Evolutionary conservation across 2,888 invertebrate species (phyloP).

Genomic region (Congeria kusceri): DNA sequence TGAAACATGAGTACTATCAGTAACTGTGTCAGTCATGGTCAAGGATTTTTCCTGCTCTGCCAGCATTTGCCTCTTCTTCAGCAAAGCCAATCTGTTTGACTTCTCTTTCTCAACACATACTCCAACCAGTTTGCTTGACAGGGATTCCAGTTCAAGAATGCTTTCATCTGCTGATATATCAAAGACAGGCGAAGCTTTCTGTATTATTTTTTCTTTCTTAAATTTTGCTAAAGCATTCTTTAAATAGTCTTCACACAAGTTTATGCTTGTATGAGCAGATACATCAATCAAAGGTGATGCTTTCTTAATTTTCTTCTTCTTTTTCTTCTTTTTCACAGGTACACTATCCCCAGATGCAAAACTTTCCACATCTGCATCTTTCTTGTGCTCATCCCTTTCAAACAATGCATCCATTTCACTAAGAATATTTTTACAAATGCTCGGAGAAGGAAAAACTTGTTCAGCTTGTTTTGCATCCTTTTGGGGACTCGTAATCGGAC

Average conservation of each 20-base stretch:
- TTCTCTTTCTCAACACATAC: slow-evolving; percentile 19
- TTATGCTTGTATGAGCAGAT: slow-evolving; percentile 33
- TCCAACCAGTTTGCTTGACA: slow-evolving; percentile 42
- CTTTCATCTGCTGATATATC: slow-evolving; percentile 60
- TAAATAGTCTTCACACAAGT: slow-evolving; percentile 39
- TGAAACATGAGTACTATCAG: neutral
- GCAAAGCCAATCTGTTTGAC: slow-evolving; percentile 21
- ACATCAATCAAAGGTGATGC: slow-evolving; percentile 45
- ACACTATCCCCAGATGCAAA: slow-evolving; percentile 1
- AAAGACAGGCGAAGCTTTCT: slow-evolving; percentile 55
- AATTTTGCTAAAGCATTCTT: slow-evolving; percentile 40
- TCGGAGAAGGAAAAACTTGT: too few relatives aligned
- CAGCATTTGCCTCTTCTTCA: slow-evolving; percentile 18
- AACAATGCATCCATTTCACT: too few relatives aligned
- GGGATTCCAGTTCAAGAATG: slow-evolving; percentile 46
- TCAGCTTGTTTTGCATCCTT: neutral
- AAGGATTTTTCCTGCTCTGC: neutral
- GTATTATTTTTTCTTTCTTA: slow-evolving; percentile 4
- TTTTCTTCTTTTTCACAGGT: slow-evolving; percentile 43
- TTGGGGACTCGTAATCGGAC: neutral
- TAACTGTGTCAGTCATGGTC: neutral
- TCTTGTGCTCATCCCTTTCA: too few relatives aligned
- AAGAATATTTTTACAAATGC: too few relatives aligned
- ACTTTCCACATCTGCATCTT: neutral
- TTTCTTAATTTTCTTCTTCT: slow-evolving; percentile 56